phyloP scores from a whole-genome alignment of 2,113 vertebrate species.

The Poeciliopsis occidentalis region DNA sequence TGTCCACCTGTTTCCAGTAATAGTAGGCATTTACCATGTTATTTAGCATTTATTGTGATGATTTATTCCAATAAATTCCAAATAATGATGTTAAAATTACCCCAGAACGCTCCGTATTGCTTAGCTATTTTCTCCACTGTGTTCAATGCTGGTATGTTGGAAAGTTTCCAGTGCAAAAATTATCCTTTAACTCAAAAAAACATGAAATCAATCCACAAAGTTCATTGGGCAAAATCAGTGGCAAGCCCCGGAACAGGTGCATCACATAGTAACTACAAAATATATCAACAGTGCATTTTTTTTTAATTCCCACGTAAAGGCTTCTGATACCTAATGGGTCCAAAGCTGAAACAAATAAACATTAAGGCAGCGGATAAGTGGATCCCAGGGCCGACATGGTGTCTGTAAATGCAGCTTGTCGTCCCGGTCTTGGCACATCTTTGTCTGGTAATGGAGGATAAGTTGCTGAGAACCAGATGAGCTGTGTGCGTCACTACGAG shows the following conservation, averaged over 20 bases:
- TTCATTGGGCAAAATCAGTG: background rate
- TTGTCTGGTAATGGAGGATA: slow-evolving; percentile 44
- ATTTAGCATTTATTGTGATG: no score
- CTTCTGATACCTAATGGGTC: background rate
- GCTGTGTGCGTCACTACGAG: slow-evolving; percentile 19
- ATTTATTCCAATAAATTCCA: no score
- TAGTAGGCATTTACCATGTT: no score
- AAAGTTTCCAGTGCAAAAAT: no score
- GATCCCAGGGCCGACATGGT: background rate
- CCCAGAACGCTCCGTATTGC: no score
- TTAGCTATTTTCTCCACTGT: no score
- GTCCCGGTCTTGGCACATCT: slow-evolving; percentile 20
- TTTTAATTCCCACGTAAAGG: background rate
- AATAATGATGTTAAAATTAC: no score
- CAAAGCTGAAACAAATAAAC: background rate
- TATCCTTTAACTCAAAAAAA: no score
- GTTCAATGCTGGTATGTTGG: no score
- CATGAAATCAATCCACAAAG: no score
- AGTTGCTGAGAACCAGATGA: slow-evolving; percentile 33
- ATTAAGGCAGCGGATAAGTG: background rate
- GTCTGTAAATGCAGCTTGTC: slow-evolving; percentile 15
- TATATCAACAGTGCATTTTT: background rate
- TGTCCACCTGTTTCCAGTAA: background rate
- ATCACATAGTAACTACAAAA: background rate
- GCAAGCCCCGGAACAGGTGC: background rate